Conservation (phyloP, 2,797 vertebrate genomes). For the Threskiornis aethiopicus region DNA sequence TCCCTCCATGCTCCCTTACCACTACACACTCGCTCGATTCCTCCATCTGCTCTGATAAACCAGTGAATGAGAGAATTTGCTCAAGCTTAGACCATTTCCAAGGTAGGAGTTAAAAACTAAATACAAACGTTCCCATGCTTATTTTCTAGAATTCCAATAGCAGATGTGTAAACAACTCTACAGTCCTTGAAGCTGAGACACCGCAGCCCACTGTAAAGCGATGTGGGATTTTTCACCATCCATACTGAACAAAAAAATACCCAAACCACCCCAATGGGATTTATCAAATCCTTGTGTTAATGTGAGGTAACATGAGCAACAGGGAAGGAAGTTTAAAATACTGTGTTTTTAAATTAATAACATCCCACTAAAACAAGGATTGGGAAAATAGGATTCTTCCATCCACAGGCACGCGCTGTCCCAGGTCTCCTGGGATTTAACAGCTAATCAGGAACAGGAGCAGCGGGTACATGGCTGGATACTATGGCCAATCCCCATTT, state of each 20-base stretch:
- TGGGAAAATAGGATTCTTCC: not conserved
- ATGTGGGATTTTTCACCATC: not conserved
- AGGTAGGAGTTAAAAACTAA: not conserved
- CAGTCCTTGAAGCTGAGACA: not conserved
- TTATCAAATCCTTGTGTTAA: not conserved
- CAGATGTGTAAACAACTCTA: not conserved
- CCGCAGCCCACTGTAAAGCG: not conserved
- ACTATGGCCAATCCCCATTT: not conserved
- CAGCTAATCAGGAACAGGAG: not conserved
- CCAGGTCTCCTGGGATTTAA: not conserved
- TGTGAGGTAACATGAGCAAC: not conserved
- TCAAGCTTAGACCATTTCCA: not conserved
- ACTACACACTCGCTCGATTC: rapidly evolving
- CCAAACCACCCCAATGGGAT: not conserved
- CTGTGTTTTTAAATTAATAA: not conserved
- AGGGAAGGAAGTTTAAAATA: not conserved
- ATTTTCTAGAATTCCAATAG: not conserved
- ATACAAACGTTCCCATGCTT: not conserved
- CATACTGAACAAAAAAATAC: not conserved
- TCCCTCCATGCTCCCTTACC: not conserved
- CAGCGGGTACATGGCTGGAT: not conserved
- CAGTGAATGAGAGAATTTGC: not conserved
- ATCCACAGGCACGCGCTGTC: not conserved
- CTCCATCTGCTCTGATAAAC: not conserved
- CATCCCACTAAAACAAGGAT: not conserved